These are phyloP conservation scores for Lochmaea crataegi DNA, from an alignment of 2,888 invertebrate species.

Conservation along the genomic window DNA sequence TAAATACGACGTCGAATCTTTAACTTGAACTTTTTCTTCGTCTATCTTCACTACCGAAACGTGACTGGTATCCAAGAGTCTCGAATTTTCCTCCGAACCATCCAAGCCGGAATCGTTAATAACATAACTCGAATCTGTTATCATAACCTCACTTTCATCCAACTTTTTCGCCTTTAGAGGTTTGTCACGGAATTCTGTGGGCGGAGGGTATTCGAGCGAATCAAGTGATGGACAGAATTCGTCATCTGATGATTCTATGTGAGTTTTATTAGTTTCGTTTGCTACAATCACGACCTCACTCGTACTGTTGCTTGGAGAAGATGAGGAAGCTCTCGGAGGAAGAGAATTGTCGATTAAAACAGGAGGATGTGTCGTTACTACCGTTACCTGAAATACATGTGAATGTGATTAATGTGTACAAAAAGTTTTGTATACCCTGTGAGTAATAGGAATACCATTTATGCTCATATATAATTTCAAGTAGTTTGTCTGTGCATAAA, in stretches of 20 bases:
- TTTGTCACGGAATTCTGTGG: conserved; percentile 63
- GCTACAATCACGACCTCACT: conserved; percentile 84
- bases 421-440: too few relatives aligned
- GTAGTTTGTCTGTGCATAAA: too few relatives aligned
- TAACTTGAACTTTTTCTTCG: conserved; percentile 78
- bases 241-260: conserved; percentile 77
- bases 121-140: conserved; percentile 77
- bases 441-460: too few relatives aligned
- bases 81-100: conserved; percentile 65
- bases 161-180: conserved; percentile 71
- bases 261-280: conserved; percentile 80
- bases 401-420: too few relatives aligned
- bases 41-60: conserved; percentile 93
- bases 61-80: conserved; percentile 80
- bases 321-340: conserved; percentile 65
- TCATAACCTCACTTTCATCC: conserved; percentile 88
- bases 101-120: conserved; percentile 76
- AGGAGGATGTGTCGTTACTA: conserved; percentile 87
- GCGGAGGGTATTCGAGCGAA: conserved; percentile 75
- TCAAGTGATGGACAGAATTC: conserved; percentile 81
- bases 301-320: conserved; percentile 66
- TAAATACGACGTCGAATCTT: conserved; percentile 72
- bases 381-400: conserved; percentile 72
- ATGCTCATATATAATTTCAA: too few relatives aligned
- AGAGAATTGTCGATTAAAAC: conserved; percentile 75